Evolutionary conservation across 2,888 invertebrate genomes (phyloP).

Genomic region (Leptura quadrifasciata): DNA sequence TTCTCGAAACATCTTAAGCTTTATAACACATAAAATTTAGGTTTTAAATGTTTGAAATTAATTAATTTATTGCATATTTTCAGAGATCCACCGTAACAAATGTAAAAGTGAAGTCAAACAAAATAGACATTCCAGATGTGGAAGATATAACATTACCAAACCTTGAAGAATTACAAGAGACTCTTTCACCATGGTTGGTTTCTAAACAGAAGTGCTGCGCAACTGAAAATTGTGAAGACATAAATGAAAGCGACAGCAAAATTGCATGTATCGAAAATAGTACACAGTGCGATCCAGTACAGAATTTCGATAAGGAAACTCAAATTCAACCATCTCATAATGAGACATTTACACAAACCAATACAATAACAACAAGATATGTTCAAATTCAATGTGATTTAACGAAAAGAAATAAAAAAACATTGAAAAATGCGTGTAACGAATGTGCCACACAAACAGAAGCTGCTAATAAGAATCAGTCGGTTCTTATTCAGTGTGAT

Average conservation of each 20-base stretch:
- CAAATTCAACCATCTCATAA: neutral
- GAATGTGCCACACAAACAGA: slow-evolving; percentile 10
- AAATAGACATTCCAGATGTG: slow-evolving; percentile 30
- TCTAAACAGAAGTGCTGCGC: slow-evolving; percentile 31
- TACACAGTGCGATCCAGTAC: slow-evolving; percentile 8
- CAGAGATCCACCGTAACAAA: slow-evolving; percentile 16
- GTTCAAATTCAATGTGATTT: slow-evolving; percentile 13
- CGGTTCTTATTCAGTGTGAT: neutral
- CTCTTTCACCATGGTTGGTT: slow-evolving; percentile 33
- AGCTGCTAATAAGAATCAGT: neutral
- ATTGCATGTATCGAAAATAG: neutral
- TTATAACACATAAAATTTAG: too few species aligned
- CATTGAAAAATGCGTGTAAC: neutral
- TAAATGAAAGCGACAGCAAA: neutral
- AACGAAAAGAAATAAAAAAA: neutral
- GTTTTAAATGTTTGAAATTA: too few species aligned
- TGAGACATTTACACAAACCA: neutral
- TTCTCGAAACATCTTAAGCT: too few species aligned
- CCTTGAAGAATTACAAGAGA: slow-evolving; percentile 29
- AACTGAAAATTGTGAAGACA: neutral
- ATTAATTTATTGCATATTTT: slow-evolving; percentile 12
- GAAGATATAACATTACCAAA: slow-evolving; percentile 39
- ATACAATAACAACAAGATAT: neutral
- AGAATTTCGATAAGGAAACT: neutral
- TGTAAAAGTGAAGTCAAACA: slow-evolving; percentile 19